Evolutionary conservation across 2,797 vertebrate species (phyloP), one percentile per base, ranked within the genome.

Genomic region (Euphonia xanthogaster): DNA sequence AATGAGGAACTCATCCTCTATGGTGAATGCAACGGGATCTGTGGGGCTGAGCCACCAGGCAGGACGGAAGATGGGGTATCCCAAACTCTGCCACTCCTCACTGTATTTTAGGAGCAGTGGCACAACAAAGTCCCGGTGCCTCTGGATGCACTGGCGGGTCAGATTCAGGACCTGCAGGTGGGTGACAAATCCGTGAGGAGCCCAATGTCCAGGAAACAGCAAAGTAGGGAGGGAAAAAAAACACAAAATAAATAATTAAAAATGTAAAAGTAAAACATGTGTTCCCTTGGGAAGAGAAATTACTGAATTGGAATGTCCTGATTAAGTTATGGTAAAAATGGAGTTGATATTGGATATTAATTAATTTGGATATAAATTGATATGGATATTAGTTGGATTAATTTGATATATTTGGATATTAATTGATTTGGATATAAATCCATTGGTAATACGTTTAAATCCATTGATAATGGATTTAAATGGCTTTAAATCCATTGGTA

Each of bases 1-100:
- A 7, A 99, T 99, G 76, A 99, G 98, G 84, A 99, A 99, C 96
- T 99, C 98, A 53, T 99, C 98, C 85, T 99, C 98, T 12, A 99
- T 70, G 73, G 98, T 98, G 92, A 99, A 99, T 4, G 99, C 98
- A 7, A 88, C 12, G 2, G 98, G 98, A 51, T 99, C 98, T 0
- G 88, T 97, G 40, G 99, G 99, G 67, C 98, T 99, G 95, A 99
- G 97, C 99, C 99, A 99, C 99, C 99, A 99, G 48, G 98, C 97
- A 0, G 99, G 98, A 14, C 99, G 98, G 95, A 99, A 99, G 95
- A 99, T 98, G 79, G 99, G 99, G 68, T 97, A 95, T 45, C 99
- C 98, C 4, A 75, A 91, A 14, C 30, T 35, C 50, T 94, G 97
- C 99, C 99, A 99, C 71, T 99, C 98, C 65, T 98, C 95, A 2